Conservation (phyloP, 2,113 vertebrate species). For the Hypomesus transpacificus region DNA sequence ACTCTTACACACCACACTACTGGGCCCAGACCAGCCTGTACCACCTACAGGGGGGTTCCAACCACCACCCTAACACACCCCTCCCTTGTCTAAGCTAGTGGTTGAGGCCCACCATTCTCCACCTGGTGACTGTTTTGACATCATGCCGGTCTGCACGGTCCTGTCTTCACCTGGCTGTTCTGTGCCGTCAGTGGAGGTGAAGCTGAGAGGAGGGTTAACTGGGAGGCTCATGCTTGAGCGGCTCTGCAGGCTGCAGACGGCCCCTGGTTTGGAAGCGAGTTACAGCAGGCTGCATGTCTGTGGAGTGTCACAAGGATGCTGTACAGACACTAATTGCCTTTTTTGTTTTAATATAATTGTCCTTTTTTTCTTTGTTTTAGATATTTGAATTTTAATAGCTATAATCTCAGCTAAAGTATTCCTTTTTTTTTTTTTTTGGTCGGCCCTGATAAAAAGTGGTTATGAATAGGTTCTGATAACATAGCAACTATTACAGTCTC, state of each 20-base stretch:
- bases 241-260: background rate
- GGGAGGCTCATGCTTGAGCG: constrained; percentile 15
- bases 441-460: too few relatives aligned
- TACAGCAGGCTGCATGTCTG: too few relatives aligned
- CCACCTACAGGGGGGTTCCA: constrained; percentile 15
- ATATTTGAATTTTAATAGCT: too few relatives aligned
- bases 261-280: too few relatives aligned
- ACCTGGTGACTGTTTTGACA: constrained; percentile 43
- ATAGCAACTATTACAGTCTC: too few relatives aligned
- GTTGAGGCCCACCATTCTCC: constrained; percentile 36
- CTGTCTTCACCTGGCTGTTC: constrained; percentile 37
- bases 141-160: constrained; percentile 46
- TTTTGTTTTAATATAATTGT: too few relatives aligned
- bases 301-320: too few relatives aligned
- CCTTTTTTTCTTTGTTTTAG: too few relatives aligned
- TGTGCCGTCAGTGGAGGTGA: constrained; percentile 36
- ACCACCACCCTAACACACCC: background rate
- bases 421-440: too few relatives aligned
- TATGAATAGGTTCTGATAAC: too few relatives aligned
- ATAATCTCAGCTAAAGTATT: too few relatives aligned
- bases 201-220: constrained; percentile 32
- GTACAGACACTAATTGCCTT: too few relatives aligned
- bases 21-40: constrained; percentile 42
- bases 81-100: background rate
- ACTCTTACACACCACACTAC: constrained; percentile 35